Evolutionary conservation across 2,888 invertebrate genomes (phyloP), one percentile per base, ranked within the genome.

Genomic region (Protodeltote pygarga): DNA sequence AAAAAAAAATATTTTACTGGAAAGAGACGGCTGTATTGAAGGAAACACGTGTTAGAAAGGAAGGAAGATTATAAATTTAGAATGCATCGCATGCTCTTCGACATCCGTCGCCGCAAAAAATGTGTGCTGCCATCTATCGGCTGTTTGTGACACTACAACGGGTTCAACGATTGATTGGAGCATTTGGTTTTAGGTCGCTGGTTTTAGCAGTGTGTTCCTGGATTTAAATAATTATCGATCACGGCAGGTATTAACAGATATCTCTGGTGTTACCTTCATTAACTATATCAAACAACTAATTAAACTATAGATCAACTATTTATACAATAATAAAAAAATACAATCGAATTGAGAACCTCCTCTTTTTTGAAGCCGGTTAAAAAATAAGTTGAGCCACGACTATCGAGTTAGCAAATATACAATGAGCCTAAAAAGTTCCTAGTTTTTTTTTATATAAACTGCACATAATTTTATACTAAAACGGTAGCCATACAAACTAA

Each of bases 61-160:
- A 75, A 86, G 73, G 73, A 79, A 63, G 71, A 73, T 81, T 78
- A 80, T 84, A 77, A 88, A 89, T 85, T 91, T 90, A 87, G 87
- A 90, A 92, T 92, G 91, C 91, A 87, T 83, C 89, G 89, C 91
- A 89, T 90, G 91, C 88, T 77, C 82, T 75, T 78, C 79, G 83
- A 89, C 91, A 91, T 91, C 91, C 91, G 89, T 84, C 78, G 87
- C 60, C 74, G 86, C 83, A 83, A 90, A 90, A 87, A 88, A 83
- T 74, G 77, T 68, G 70, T 68, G 70, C 75, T 77, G 87, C 87
- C 87, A 87, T 87, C 89, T 89, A 87, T 73, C 72, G 85, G 75
- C 65, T 62, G 73, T 66, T 73, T 71, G 77, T 78, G 77, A 81
- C 79, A 87, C 82, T 82, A 80, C 49, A 37, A 38, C 32, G 60